Evolutionary conservation across 2,888 invertebrate species (phyloP), one percentile per base, ranked within the genome.

Genomic region (Sialis lutaria): DNA sequence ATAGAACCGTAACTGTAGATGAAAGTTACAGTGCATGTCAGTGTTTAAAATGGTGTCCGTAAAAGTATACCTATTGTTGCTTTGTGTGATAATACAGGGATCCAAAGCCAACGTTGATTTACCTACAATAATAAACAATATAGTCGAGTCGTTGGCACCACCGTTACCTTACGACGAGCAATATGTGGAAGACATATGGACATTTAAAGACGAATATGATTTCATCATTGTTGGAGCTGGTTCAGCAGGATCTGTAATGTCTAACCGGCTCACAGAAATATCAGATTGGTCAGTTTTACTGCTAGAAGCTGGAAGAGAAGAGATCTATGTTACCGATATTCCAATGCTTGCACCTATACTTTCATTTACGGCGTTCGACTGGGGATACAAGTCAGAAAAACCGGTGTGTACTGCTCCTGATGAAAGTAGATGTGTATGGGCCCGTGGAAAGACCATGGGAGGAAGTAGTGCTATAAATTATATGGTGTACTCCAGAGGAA

Each of bases 381-480:
- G 87, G 85, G 77, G 81, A 30, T 86, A 82, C 60, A 75, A 67
- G 55, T 73, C 83, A 5, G 78, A 79, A 57, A 54, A 69, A 60
- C 53, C 71, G 72, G 6, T 34, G n/a, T 73, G 73, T 56, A 64
- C 61, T 53, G 69, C 67, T 54, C 60, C 72, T 44, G 63, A 68
- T 57, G 68, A 67, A 34, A 67, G 67, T 44, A 69, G 69, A 34
- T 81, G 85, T 57, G 79, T 73, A 54, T 77, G 82, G 73, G 82
- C 83, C 0, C 71, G 81, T 43, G 90, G 90, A 0, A 82, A 81
- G 58, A 84, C 81, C 1, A 59, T 88, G 12, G 91, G 91, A 0
- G 90, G 90, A 0, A 80, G 82, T 3, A 86, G 86, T 32, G 79
- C 86, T 6, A 78, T 87, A 5, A 90, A 91, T 65, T 88, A 80